A percentile compares a stretch with the other conserved stretches of the same genome.
Evolutionary conservation across 2,888 invertebrate species (phyloP).

Genomic region (Abrostola triplasia): DNA sequence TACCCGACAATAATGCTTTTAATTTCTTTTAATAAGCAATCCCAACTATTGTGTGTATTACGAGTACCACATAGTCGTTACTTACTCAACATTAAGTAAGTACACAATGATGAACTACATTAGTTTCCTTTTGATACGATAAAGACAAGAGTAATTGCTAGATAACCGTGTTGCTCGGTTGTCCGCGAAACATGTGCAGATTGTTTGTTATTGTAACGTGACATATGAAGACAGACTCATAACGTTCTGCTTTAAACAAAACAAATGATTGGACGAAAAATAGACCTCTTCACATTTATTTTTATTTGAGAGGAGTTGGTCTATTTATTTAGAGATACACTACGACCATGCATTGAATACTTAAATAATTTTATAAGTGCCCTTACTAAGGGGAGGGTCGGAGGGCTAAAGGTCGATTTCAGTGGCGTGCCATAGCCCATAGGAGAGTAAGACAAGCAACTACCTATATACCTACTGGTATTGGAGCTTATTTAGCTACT

Average conservation of each 20-base stretch:
- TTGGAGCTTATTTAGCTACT: too few species aligned
- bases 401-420: too few species aligned
- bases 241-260: background rate
- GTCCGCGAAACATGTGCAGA: constrained; percentile 34
- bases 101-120: constrained; percentile 18
- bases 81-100: constrained; percentile 4
- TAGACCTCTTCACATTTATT: too few species aligned
- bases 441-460: too few species aligned
- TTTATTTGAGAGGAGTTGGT: too few species aligned
- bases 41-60: background rate
- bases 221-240: constrained; percentile 1
- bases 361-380: too few species aligned
- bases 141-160: constrained; percentile 29
- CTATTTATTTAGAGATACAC: too few species aligned
- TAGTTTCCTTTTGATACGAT: constrained; percentile 39
- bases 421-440: too few species aligned
- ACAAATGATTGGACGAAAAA: background rate
- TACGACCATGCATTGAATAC: too few species aligned
- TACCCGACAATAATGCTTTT: background rate
- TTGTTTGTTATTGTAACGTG: constrained; percentile 43
- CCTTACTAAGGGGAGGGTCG: too few species aligned
- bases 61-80: background rate
- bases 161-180: constrained; percentile 43
- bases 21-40: background rate
- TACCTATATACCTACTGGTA: too few species aligned